Evolutionary conservation across 2,113 vertebrate genomes (phyloP), one percentile per base, ranked within the genome.

Genomic region (Melospiza georgiana): DNA sequence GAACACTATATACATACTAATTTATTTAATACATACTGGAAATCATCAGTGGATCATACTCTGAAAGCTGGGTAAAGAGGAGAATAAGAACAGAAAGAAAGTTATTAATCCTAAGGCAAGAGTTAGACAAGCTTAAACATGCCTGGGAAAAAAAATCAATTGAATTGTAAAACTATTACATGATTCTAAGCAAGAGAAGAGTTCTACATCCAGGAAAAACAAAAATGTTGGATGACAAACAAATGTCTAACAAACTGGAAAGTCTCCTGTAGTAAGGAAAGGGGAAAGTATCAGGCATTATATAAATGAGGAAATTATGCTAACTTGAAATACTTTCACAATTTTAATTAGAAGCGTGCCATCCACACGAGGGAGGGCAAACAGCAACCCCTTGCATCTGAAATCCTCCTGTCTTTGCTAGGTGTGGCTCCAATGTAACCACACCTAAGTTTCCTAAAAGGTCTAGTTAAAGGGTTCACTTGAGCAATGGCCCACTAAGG

Each of bases 1-100:
- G 85, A 80, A 67, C 44, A 52, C 39, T 77, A 62, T 9, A 35
- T 73, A 72, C 12, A 39, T 80, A 67, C 25, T 90, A 78, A 68
- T 79, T 69, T 74, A 86, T 71, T 74, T 81, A 90, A 92, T 55
- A 90, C 18, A 81, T 69, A 63, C 48, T 84, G 76, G n/a, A 86
- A 94, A 81, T 48, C 33, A 83, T 85, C 66, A 93, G 58, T 61
- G 35, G 66, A 79, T 84, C 55, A 67, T 88, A 93, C 44, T 88
- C 55, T 88, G 76, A 88, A 93, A 84, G 76, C 65, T 84, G 57
- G 90, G 20, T 84, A 71, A 93, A 93, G 39, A 87, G 31, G 15
- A 84, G 68, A 84, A 79, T 14, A 79, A 94, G 52, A 91, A 77
- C 59, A 94, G 71, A 93, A 65, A 15, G 66, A 79, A 90, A 94